These are phyloP conservation scores for Serrognathus titanus DNA, from an alignment of 2,888 invertebrate genomes.

Conservation along the genomic window DNA sequence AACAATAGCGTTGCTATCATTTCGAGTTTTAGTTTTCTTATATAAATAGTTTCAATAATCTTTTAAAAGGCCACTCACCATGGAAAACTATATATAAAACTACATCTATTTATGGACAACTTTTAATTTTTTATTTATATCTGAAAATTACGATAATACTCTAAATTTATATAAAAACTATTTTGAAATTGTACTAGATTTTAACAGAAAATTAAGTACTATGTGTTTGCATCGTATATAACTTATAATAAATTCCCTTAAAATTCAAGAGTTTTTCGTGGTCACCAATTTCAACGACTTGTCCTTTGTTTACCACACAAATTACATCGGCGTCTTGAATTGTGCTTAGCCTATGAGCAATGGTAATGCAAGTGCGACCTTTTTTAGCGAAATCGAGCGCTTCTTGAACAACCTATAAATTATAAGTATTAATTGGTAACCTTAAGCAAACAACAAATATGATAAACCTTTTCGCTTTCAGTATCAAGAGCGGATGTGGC, in stretches of 20 bases:
- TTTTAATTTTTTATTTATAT: too few relatives aligned
- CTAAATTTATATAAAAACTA: too few relatives aligned
- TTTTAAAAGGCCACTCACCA: too few relatives aligned
- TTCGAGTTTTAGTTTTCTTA: too few relatives aligned
- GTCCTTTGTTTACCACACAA: slow-evolving; percentile 69
- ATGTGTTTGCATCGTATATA: slow-evolving; percentile 48
- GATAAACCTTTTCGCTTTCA: slow-evolving; percentile 74
- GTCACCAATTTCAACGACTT: slow-evolving; percentile 67
- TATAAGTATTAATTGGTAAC: not conserved
- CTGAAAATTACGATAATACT: too few relatives aligned
- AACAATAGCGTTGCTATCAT: too few relatives aligned
- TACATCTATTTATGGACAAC: too few relatives aligned
- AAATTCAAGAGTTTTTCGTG: slow-evolving; percentile 63
- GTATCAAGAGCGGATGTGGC: slow-evolving; percentile 87
- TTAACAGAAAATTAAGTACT: not conserved
- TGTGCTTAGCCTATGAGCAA: slow-evolving; percentile 83
- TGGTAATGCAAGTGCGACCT: slow-evolving; percentile 80
- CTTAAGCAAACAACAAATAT: not conserved
- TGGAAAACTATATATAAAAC: too few relatives aligned
- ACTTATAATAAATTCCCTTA: slow-evolving; percentile 61
- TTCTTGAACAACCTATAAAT: slow-evolving; percentile 72
- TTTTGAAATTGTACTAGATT: too few relatives aligned
- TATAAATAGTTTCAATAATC: too few relatives aligned
- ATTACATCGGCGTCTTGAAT: slow-evolving; percentile 77
- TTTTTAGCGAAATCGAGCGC: slow-evolving; percentile 77